Evolutionary conservation across 2,888 invertebrate species (phyloP).

Genomic region (Oeneis ivallda): DNA sequence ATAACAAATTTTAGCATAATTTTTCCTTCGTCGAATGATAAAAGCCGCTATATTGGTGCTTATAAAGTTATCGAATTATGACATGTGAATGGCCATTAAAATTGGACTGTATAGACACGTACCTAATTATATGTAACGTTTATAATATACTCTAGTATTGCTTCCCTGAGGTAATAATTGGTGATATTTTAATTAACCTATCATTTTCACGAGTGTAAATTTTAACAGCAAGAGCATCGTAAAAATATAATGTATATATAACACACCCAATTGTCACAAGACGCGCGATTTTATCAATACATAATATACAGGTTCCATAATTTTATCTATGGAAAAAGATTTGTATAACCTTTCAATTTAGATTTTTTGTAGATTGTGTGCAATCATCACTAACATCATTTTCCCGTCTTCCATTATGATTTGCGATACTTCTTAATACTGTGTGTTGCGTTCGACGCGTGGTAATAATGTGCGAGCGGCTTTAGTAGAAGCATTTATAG

Average conservation of each 20-base stretch:
- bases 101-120: neutral
- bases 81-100: neutral
- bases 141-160: constrained; percentile 29
- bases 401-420: too few relatives aligned
- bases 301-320: too few relatives aligned
- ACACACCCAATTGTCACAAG: too few relatives aligned
- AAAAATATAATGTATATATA: too few relatives aligned
- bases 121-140: neutral
- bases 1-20: too few relatives aligned
- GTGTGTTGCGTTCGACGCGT: neutral
- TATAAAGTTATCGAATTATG: too few relatives aligned
- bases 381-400: too few relatives aligned
- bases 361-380: too few relatives aligned
- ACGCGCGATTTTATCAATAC: too few relatives aligned
- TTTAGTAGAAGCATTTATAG: constrained; percentile 9
- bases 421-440: neutral
- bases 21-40: too few relatives aligned
- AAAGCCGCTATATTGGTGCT: neutral
- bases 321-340: too few relatives aligned
- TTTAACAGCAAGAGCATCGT: neutral
- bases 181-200: neutral
- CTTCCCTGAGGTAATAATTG: constrained; percentile 33
- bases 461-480: neutral
- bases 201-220: neutral
- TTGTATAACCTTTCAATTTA: too few relatives aligned